Percentiles rank a stretch among this genome's conserved stretches.
Evolutionary conservation across 1,140 invertebrate genomes (phyloP).

Genomic region (Drosophila hydei): DNA sequence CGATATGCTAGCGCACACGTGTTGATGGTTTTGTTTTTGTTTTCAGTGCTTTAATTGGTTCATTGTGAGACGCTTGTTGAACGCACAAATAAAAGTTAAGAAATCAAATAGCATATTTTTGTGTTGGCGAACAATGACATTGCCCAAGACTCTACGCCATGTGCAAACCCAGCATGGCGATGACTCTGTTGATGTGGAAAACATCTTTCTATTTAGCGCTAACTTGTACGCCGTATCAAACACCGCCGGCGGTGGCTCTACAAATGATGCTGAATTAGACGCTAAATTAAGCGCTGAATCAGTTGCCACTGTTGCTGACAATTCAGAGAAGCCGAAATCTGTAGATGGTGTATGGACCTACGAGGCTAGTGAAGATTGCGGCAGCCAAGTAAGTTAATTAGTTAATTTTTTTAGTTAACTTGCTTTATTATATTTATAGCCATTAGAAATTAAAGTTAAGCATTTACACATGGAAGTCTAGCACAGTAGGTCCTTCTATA

Average conservation of each 20-base stretch:
- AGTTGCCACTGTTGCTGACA: background rate
- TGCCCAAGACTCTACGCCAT: slow-evolving; percentile 42
- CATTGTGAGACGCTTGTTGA: slow-evolving; percentile 27
- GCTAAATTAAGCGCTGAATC: background rate
- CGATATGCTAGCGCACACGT: slow-evolving; percentile 27
- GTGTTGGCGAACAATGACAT: slow-evolving; percentile 47
- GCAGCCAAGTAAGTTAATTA: slow-evolving; percentile 31
- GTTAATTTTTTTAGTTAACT: background rate
- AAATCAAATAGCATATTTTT: slow-evolving; percentile 13
- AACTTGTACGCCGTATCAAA: slow-evolving; percentile 17
- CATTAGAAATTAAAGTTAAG: too few relatives aligned
- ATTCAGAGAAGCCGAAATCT: background rate
- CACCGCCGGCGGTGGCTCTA: slow-evolving; percentile 5
- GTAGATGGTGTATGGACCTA: slow-evolving; percentile 31
- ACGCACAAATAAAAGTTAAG: slow-evolving; percentile 28
- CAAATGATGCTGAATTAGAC: background rate
- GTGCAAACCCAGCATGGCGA: slow-evolving; percentile 66
- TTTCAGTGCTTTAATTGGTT: slow-evolving; percentile 37
- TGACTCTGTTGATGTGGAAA: slow-evolving; percentile 52
- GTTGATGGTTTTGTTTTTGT: slow-evolving; percentile 46
- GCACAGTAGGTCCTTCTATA: too few relatives aligned
- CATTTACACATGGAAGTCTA: too few relatives aligned
- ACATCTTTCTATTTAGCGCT: slow-evolving; percentile 58
- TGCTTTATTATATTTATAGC: too few relatives aligned
- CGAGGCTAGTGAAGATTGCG: slow-evolving; percentile 31